Evolutionary conservation across 2,888 invertebrate genomes (phyloP), one percentile per base, ranked within the genome.

Genomic region (Platerodrilus igneus): DNA sequence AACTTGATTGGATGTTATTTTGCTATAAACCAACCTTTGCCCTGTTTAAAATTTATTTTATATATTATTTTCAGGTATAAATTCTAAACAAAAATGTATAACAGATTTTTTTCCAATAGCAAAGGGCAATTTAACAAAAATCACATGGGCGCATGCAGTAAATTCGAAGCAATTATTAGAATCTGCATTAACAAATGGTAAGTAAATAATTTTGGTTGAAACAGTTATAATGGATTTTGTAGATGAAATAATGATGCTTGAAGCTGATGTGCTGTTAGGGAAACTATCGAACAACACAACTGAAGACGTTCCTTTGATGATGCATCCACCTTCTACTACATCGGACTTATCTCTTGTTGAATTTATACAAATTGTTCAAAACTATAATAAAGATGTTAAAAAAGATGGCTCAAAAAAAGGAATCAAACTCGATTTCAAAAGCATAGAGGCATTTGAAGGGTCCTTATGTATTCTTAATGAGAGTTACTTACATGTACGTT

Each of bases 371-470:
- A 37, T 26, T 4, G 47, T 52, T 7, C 62, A 68, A 2, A 68
- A 72, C 1, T 79, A 83, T 20, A 64, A 77, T 8, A 63, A 68
- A 7, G 67, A 73, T 48, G 73, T 76, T 56, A 70, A 70, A 23
- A 62, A 62, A 5, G 68, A 68, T 18, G 42, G 61, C 2, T 53
- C 61, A n/a, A 60, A 55, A 45, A 90, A 87, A 62, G 92, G 91
- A 0, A 78, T 91, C 1, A 94, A 94, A 63, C 69, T 94, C 26
- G 92, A 93, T 67, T 92, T 93, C 61, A 93, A 93, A 66, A 76
- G 77, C 2, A 79, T 82, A 25, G 83, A 83, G 27, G 86, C 83
- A 1, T 84, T 83, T 57, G 72, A 77, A 37, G 70, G 68, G 21
- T 76, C 84, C 3, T 66, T 76, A 18, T 58, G 62, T 0, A 65